Evolutionary conservation across 2,888 invertebrate species (phyloP).

Genomic region (Anorthoa munda): DNA sequence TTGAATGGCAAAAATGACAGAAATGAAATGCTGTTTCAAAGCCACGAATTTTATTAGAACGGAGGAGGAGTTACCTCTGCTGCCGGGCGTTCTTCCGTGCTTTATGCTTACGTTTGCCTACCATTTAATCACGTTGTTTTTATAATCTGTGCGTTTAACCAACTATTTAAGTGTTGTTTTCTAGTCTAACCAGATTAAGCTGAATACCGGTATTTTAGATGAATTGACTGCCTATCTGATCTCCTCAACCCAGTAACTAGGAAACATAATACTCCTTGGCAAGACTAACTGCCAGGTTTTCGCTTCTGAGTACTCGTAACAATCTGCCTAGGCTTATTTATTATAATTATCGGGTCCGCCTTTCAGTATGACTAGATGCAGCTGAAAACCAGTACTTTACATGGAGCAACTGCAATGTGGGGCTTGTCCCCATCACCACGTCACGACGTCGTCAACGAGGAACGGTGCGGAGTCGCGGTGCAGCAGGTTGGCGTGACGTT

Average conservation of each 20-base stretch:
- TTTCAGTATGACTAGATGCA: no score
- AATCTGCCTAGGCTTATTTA: no score
- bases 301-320: no score
- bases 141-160: background rate
- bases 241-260: background rate
- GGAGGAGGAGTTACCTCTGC: background rate
- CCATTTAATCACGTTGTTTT: background rate
- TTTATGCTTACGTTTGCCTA: background rate
- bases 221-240: background rate
- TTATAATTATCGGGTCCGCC: no score
- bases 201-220: background rate
- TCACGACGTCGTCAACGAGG: no score
- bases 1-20: background rate
- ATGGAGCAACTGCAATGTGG: no score
- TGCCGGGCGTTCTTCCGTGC: background rate
- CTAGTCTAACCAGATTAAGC: background rate
- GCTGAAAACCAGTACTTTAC: no score
- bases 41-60: background rate
- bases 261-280: background rate
- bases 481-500: no score
- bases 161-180: background rate
- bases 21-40: background rate
- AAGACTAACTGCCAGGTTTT: no score
- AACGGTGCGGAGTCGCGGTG: no score
- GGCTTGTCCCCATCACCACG: no score